phyloP scores from a whole-genome alignment of 2,113 vertebrate genomes.

The Salvelinus namaycush region DNA sequence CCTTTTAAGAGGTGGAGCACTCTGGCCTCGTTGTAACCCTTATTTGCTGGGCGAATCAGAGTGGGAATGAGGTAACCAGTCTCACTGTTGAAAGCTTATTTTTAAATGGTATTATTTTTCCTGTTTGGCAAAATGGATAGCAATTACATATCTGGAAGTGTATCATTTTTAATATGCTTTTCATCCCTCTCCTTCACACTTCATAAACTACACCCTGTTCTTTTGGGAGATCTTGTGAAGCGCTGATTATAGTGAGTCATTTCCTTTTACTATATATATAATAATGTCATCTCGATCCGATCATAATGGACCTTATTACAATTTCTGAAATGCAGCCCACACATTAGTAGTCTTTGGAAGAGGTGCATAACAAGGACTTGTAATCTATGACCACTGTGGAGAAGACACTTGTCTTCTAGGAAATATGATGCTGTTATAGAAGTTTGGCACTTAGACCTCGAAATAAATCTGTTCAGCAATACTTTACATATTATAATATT shows the following conservation, averaged over 20 bases:
- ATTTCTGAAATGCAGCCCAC: constrained; percentile 1
- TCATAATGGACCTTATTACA: constrained; percentile 1
- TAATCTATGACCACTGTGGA: too few species aligned
- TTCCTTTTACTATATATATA: constrained; percentile 40
- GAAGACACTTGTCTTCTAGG: too few species aligned
- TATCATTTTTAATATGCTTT: constrained; percentile 50
- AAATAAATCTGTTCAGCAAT: too few species aligned
- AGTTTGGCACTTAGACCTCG: too few species aligned
- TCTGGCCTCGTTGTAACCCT: not conserved
- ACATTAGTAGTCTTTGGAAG: too few species aligned
- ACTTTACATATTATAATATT: too few species aligned
- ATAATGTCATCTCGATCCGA: constrained; percentile 48
- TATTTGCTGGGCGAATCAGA: constrained; percentile 45
- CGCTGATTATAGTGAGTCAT: constrained; percentile 45
- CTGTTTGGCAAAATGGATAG: constrained; percentile 53
- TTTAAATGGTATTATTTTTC: constrained; percentile 52
- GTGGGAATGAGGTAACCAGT: constrained; percentile 15
- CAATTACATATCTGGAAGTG: constrained; percentile 60
- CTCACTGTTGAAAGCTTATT: constrained; percentile 38
- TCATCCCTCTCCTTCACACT: constrained; percentile 50
- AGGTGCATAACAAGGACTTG: too few species aligned
- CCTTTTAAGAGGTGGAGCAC: too few species aligned
- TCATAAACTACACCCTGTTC: constrained; percentile 54
- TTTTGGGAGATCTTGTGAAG: constrained; percentile 39
- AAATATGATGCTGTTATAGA: too few species aligned